Evolutionary conservation across 2,797 vertebrate genomes (phyloP), one percentile per base, ranked within the genome.

Genomic region (Centroberyx gerrardi): DNA sequence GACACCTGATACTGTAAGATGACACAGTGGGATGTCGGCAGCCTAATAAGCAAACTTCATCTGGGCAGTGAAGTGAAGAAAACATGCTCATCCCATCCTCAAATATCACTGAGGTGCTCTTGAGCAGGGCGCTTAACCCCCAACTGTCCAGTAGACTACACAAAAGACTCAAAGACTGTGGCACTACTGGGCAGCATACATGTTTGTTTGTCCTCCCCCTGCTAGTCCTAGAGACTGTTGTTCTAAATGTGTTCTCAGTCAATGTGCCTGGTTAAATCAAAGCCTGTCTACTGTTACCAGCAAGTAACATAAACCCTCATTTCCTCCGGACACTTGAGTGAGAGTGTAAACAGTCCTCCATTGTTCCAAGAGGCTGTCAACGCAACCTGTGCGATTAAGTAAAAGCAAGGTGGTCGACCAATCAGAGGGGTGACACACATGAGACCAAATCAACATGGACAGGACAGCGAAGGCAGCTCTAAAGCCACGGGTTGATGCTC

Each of bases 351-450:
- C 18, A 22, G 29, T 33, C 22, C 53, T 44, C 18, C 1, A n/a
- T 12, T 42, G 17, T 28, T 42, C 36, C 27, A 27, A 18, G 7
- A 69, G 8, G 38, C 9, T 1, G 18, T 62, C 48, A 38, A 46
- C 2, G 18, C 13, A 42, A 52, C 38, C 2, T 8, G 38, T 56
- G 22, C 44, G 40, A 59, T 54, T 28, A 15, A 28, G 15, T 17
- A 61, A 68, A 55, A 4, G 22, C 5, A 28, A 65, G 3, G 9
- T 17, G n/a, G 29, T 27, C 17, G 13, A 27, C 51, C 3, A 73
- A 74, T 81, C 38, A 55, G 28, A 60, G 44, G 4, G n/a, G 18
- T 51, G 55, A 68, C 46, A 69, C 22, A 80, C 4, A 3, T 40
- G 29, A 68, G 62, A 75, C 22, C 49, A 66, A 59, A n/a, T 46